Evolutionary conservation across 2,797 vertebrate species (phyloP).

Genomic region (Taeniopygia guttata): DNA sequence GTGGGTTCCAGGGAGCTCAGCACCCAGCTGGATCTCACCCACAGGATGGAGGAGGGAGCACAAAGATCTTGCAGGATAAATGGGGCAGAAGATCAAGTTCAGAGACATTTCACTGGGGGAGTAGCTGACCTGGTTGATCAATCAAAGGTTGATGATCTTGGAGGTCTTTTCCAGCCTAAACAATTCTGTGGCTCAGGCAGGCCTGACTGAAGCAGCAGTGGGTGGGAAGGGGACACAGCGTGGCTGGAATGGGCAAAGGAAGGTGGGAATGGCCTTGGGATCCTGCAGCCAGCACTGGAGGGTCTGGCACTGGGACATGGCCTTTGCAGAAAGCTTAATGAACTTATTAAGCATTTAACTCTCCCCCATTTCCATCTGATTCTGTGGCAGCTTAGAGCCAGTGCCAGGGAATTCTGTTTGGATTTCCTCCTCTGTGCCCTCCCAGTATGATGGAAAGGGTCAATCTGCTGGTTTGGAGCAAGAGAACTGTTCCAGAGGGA

Average conservation of each 20-base stretch:
- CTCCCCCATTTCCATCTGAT: accelerated
- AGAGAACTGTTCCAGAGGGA: neutral
- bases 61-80: neutral
- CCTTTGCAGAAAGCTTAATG: neutral
- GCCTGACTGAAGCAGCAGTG: neutral
- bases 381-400: neutral
- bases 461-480: neutral
- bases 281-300: neutral
- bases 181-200: neutral
- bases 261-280: neutral
- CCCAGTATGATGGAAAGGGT: neutral
- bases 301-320: neutral
- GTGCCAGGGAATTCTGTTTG: neutral
- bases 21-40: neutral
- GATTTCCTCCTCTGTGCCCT: neutral
- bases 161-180: neutral
- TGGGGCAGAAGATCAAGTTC: neutral
- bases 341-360: neutral
- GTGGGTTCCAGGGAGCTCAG: neutral
- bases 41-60: neutral
- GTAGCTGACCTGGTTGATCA: neutral
- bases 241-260: neutral
- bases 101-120: accelerated
- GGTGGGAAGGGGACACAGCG: accelerated
- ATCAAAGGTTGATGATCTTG: neutral